Percentiles rank a stretch among this genome's conserved stretches.
Conservation (phyloP, 1,140 invertebrate genomes). For the Bombus pyrosoma region DNA sequence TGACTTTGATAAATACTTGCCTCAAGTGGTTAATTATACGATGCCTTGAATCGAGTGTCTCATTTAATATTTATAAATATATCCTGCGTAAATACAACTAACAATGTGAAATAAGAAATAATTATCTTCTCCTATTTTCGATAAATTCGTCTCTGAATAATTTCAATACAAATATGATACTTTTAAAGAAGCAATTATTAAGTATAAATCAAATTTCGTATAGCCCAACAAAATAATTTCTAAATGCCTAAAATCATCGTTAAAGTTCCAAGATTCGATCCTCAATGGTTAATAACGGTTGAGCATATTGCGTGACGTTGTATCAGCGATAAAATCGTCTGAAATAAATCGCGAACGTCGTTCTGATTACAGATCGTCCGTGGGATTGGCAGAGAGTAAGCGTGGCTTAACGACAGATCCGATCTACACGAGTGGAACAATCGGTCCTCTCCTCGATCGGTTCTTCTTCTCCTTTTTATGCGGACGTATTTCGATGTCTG, state of each 20-base stretch:
- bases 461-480: conserved; percentile 55
- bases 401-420: conserved; percentile 65
- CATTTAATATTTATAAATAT: too few species aligned
- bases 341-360: conserved; percentile 64
- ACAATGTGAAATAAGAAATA: too few species aligned
- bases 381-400: conserved; percentile 65
- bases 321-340: conserved; percentile 51
- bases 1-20: too few species aligned
- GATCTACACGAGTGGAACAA: conserved; percentile 61
- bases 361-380: conserved; percentile 63
- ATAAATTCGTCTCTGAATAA: too few species aligned
- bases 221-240: background rate
- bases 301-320: conserved; percentile 45
- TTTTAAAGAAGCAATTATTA: too few species aligned
- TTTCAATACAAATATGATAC: too few species aligned
- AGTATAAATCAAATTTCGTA: too few species aligned
- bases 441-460: conserved; percentile 53
- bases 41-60: too few species aligned
- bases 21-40: too few species aligned
- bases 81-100: too few species aligned
- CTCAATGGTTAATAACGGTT: background rate
- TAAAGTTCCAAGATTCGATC: background rate
- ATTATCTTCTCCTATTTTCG: too few species aligned
- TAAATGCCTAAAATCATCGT: background rate
- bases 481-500: conserved; percentile 63